Conservation (phyloP, 2,797 vertebrate genomes). For the Microtus californicus region DNA sequence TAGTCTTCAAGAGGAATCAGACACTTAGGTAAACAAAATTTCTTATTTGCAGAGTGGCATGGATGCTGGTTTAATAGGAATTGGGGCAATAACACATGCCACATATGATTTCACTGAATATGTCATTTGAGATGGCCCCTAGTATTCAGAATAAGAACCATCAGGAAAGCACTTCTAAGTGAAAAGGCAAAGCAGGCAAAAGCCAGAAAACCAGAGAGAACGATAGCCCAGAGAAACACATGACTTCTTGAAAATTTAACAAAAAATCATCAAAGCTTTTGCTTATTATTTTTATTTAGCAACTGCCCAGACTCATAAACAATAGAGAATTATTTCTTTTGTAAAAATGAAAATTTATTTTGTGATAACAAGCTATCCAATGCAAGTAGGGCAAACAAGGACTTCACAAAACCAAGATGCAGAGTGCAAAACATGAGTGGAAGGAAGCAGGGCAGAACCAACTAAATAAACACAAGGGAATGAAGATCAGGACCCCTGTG, state of each 20-base stretch:
- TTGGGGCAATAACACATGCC: not conserved
- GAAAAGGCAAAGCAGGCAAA: not conserved
- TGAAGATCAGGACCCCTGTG: not conserved
- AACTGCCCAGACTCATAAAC: not conserved
- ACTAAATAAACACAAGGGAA: not conserved
- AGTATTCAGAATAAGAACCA: slow-evolving; percentile 55
- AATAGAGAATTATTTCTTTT: slow-evolving; percentile 25
- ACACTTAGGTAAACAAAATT: not conserved
- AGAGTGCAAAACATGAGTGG: not conserved
- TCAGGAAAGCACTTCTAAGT: not conserved
- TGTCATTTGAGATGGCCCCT: slow-evolving; percentile 46
- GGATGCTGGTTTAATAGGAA: slow-evolving; percentile 16
- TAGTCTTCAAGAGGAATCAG: not conserved
- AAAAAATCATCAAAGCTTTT: not conserved
- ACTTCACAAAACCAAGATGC: not conserved
- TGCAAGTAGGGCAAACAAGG: not conserved
- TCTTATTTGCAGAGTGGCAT: not conserved
- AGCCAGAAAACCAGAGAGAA: not conserved
- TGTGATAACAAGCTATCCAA: not conserved
- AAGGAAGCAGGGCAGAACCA: not conserved
- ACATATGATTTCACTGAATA: slow-evolving; percentile 7
- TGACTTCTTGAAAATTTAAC: not conserved
- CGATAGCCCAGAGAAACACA: not conserved
- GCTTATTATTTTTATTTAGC: slow-evolving; percentile 1
- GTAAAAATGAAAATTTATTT: slow-evolving; percentile 19